Evolutionary conservation across 2,888 invertebrate genomes (phyloP).

Genomic region (Heliothis peltigera): DNA sequence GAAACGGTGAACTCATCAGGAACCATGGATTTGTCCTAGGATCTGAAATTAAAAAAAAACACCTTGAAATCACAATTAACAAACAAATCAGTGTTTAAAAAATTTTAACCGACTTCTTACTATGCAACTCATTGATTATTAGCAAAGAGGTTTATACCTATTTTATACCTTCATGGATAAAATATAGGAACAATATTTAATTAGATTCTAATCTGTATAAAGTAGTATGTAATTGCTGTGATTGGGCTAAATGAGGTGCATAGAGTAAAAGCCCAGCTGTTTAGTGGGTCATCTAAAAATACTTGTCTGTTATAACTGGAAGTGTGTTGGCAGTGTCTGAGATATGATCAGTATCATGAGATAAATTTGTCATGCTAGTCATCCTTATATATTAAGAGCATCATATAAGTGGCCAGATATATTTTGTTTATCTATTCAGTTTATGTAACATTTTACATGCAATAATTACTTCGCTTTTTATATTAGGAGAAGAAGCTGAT

Average conservation of each 20-base stretch:
- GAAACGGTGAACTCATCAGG: constrained; percentile 98
- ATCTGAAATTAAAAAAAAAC: constrained; percentile 90
- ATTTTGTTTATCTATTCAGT: constrained; percentile 7
- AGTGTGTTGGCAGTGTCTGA: constrained; percentile 51
- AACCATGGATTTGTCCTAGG: constrained; percentile 97
- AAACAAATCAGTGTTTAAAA: not conserved
- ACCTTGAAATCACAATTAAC: not conserved
- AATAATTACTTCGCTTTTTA: not conserved
- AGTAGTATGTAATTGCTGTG: constrained; percentile 31
- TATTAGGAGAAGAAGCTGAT: constrained; percentile 1
- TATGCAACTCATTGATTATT: too few species aligned
- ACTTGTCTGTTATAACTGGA: constrained; percentile 61
- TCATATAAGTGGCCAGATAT: constrained; percentile 2
- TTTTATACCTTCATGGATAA: too few species aligned
- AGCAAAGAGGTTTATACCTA: too few species aligned
- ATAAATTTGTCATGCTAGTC: constrained; percentile 52
- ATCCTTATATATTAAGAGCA: constrained; percentile 17
- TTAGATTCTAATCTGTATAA: constrained; percentile 12
- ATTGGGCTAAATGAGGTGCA: constrained; percentile 59
- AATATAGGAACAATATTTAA: not conserved
- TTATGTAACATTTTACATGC: constrained; percentile 16
- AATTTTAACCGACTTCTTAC: too few species aligned
- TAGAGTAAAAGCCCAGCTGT: constrained; percentile 55
- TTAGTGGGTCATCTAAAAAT: constrained; percentile 75
- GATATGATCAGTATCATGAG: constrained; percentile 48